Conservation (phyloP, 2,113 vertebrate genomes). For the Equus przewalskii region DNA sequence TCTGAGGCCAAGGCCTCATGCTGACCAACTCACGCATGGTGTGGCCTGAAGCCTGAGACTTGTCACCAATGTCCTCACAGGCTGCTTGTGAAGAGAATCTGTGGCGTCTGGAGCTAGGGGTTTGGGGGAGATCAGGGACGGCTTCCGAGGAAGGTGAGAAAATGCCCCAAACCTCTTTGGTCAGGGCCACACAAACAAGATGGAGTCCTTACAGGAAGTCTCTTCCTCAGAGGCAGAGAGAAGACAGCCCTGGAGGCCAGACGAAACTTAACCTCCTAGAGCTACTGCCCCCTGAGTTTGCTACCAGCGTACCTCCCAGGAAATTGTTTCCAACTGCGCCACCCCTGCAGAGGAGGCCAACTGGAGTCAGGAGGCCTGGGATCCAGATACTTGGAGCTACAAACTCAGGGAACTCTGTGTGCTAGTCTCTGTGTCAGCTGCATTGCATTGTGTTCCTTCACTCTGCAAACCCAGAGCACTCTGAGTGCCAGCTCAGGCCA, state of each 20-base stretch:
- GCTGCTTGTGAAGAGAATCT: neutral
- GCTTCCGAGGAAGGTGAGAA: neutral
- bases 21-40: conserved; percentile 59
- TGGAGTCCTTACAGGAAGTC: conserved; percentile 46
- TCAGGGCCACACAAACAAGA: neutral
- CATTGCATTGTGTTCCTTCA: neutral
- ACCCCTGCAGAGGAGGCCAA: neutral
- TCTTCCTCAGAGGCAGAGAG: neutral
- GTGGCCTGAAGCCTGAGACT: neutral
- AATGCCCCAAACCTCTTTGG: neutral
- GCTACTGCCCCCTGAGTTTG: conserved; percentile 1
- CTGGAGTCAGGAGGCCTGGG: neutral
- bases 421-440: neutral
- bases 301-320: neutral
- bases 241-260: neutral
- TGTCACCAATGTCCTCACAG: neutral
- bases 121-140: neutral
- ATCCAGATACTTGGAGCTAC: neutral
- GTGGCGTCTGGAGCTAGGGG: neutral
- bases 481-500: neutral
- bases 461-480: neutral
- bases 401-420: neutral
- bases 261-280: neutral
- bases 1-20: neutral
- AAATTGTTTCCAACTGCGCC: neutral